Evolutionary conservation across 1,140 invertebrate genomes (phyloP).

Genomic region (Parapsyche elsis): DNA sequence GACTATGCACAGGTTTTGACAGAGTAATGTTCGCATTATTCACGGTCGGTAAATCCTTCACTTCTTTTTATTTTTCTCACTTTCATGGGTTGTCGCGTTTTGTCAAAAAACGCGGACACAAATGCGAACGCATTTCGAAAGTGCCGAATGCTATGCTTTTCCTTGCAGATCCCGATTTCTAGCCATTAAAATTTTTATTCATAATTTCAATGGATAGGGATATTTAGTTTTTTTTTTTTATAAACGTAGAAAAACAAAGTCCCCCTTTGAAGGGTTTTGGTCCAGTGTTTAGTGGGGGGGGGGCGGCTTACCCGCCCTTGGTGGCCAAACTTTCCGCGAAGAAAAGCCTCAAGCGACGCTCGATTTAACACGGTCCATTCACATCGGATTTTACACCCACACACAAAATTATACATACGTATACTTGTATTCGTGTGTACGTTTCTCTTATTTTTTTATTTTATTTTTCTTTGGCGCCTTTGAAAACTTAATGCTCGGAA

Average conservation of each 20-base stretch:
- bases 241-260: too few species aligned
- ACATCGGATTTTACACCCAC: conserved; percentile 51
- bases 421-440: not conserved
- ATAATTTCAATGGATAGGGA: too few species aligned
- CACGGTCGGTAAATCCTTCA: conserved; percentile 23
- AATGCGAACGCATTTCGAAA: too few species aligned
- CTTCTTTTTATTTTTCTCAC: not conserved
- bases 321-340: conserved; percentile 42
- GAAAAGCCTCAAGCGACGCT: conserved; percentile 51
- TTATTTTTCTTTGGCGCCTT: conserved; percentile 42
- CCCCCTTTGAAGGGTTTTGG: too few species aligned
- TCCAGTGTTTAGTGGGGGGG: not conserved
- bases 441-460: conserved; percentile 4
- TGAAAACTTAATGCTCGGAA: conserved; percentile 57
- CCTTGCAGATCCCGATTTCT: too few species aligned
- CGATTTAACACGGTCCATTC: conserved; percentile 56
- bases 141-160: too few species aligned
- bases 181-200: too few species aligned
- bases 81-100: conserved; percentile 3
- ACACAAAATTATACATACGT: not conserved
- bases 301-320: conserved; percentile 44
- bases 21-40: conserved; percentile 39
- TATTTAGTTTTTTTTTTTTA: too few species aligned
- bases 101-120: conserved; percentile 6
- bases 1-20: conserved; percentile 34